These are phyloP conservation scores for Larimichthys polyactis DNA, from an alignment of 2,113 vertebrate genomes.

Conservation along the genomic window DNA sequence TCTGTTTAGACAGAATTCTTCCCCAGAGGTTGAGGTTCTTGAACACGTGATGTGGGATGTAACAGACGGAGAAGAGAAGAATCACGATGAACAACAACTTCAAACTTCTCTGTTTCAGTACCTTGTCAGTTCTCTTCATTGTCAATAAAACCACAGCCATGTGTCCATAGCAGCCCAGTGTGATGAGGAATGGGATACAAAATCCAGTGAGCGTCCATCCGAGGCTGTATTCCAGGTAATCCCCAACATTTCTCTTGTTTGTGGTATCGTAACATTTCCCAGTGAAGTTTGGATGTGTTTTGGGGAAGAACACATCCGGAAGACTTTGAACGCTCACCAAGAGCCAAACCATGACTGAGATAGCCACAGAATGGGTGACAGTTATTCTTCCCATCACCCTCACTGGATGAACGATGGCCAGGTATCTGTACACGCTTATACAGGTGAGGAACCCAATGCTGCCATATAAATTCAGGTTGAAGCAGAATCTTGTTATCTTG, in stretches of 20 bases:
- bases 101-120: neutral
- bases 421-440: constrained; percentile 88
- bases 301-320: constrained; percentile 81
- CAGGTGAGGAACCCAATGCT: constrained; percentile 90
- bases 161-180: constrained; percentile 84
- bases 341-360: constrained; percentile 77
- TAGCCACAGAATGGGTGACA: neutral
- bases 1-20: constrained; percentile 64
- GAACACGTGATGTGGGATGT: constrained; percentile 86
- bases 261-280: constrained; percentile 80
- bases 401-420: constrained; percentile 87
- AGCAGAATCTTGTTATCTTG: constrained; percentile 82
- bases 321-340: constrained; percentile 80
- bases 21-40: constrained; percentile 85
- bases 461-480: constrained; percentile 88
- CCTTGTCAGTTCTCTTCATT: constrained; percentile 12
- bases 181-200: constrained; percentile 82
- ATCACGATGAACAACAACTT: constrained; percentile 66
- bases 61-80: constrained; percentile 87
- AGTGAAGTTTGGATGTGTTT: rapidly evolving
- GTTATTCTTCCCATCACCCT: constrained; percentile 79
- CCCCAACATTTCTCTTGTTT: rapidly evolving
- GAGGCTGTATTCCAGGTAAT: constrained; percentile 81
- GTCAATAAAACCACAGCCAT: constrained; percentile 67
- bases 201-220: constrained; percentile 82